These are phyloP conservation scores for Lamellibrachia satsuma DNA, from an alignment of 2,888 invertebrate genomes.

Conservation along the genomic window DNA sequence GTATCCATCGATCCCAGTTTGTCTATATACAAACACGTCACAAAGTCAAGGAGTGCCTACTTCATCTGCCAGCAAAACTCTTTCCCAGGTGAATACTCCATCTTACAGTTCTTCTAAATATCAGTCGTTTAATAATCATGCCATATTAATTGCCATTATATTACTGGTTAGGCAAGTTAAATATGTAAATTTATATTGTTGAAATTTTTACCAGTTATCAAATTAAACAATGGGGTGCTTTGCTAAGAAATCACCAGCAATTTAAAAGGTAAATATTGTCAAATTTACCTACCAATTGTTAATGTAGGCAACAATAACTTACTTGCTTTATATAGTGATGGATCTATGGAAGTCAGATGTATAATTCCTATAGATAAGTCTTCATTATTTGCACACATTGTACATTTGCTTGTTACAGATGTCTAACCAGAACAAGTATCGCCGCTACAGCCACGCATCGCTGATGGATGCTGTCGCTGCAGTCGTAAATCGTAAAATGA, in stretches of 20 bases:
- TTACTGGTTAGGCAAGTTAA: no score
- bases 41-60: background rate
- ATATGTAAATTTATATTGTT: no score
- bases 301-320: no score
- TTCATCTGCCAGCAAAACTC: background rate
- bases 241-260: no score
- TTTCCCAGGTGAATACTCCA: background rate
- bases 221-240: no score
- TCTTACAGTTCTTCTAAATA: no score
- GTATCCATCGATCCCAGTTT: background rate
- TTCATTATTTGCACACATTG: background rate
- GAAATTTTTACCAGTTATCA: no score
- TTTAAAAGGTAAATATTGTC: no score
- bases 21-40: background rate
- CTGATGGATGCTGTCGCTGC: background rate
- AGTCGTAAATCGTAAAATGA: slow-evolving; percentile 2
- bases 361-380: no score
- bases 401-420: background rate
- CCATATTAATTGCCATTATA: no score
- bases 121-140: no score
- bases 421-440: slow-evolving; percentile 17
- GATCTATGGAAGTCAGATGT: background rate
- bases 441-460: background rate
- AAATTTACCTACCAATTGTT: no score
- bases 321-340: background rate